Evolutionary conservation across 1,140 invertebrate genomes (phyloP).

Genomic region (Lanistes nyassanus): DNA sequence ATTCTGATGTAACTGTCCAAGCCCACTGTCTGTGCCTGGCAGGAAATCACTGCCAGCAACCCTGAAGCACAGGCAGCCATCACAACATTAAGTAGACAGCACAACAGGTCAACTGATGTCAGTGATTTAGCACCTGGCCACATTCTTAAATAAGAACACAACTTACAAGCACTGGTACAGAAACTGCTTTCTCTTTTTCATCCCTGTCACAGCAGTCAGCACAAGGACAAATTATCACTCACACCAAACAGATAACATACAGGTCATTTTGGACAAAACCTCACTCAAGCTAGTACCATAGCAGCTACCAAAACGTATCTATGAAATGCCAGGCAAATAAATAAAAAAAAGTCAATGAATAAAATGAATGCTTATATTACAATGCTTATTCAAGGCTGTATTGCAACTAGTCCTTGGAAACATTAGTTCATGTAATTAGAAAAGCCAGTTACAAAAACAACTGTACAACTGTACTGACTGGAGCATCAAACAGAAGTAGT

Average conservation of each 20-base stretch:
- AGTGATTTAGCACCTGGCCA: not conserved
- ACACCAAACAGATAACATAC: not conserved
- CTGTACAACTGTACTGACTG: not conserved
- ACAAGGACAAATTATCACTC: not conserved
- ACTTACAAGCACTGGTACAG: not conserved
- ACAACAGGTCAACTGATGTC: not conserved
- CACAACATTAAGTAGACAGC: not conserved
- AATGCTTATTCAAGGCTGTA: not conserved
- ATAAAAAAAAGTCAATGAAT: not conserved
- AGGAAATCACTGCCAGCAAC: not conserved
- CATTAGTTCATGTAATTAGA: not conserved
- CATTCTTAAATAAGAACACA: not conserved
- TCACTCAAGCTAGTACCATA: not conserved
- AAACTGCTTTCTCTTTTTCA: not conserved
- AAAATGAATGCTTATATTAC: not conserved
- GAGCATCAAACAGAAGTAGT: not conserved
- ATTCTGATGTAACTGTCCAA: not conserved
- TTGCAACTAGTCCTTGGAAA: slow-evolving; percentile 1
- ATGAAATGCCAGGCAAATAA: not conserved
- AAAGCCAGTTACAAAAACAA: not conserved
- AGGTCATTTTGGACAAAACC: not conserved
- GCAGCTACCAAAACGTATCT: not conserved
- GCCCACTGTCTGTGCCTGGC: not conserved
- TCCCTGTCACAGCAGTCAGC: not conserved
- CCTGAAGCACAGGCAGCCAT: not conserved